A percentile compares a stretch with the other conserved stretches of the same genome.
These are phyloP conservation scores for Hydrotaea diabolus DNA, from an alignment of 2,888 invertebrate genomes.

Conservation along the genomic window DNA sequence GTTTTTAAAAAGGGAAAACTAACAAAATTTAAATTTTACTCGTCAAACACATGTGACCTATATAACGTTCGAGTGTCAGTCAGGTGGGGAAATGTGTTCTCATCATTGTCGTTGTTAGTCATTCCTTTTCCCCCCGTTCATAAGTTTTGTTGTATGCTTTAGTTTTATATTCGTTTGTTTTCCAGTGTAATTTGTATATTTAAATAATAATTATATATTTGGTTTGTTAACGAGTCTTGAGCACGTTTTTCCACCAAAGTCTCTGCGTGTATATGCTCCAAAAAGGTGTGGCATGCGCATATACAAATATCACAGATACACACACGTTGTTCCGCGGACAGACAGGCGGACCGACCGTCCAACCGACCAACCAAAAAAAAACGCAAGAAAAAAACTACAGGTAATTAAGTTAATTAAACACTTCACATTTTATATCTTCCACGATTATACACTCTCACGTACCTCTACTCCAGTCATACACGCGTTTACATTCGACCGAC, in stretches of 20 bases:
- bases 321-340: not conserved
- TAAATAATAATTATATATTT: constrained; percentile 61
- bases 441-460: constrained; percentile 34
- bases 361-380: too few species aligned
- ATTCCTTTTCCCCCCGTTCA: not conserved
- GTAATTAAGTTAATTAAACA: constrained; percentile 67
- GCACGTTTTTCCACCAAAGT: constrained; percentile 43
- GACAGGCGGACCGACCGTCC: not conserved
- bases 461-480: not conserved
- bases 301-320: constrained; percentile 5
- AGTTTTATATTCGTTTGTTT: not conserved
- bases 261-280: not conserved
- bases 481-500: not conserved
- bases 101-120: not conserved
- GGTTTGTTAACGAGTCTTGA: constrained; percentile 54
- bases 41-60: constrained; percentile 40
- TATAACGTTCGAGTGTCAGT: not conserved
- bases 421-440: constrained; percentile 55
- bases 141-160: not conserved
- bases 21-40: not conserved
- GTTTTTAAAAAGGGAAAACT: not conserved
- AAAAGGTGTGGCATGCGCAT: constrained; percentile 61
- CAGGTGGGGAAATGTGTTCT: not conserved
- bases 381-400: constrained; percentile 47
- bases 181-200: constrained; percentile 46